Evolutionary conservation across 1,140 invertebrate species (phyloP), one percentile per base, ranked within the genome.

Genomic region (Physella acuta): DNA sequence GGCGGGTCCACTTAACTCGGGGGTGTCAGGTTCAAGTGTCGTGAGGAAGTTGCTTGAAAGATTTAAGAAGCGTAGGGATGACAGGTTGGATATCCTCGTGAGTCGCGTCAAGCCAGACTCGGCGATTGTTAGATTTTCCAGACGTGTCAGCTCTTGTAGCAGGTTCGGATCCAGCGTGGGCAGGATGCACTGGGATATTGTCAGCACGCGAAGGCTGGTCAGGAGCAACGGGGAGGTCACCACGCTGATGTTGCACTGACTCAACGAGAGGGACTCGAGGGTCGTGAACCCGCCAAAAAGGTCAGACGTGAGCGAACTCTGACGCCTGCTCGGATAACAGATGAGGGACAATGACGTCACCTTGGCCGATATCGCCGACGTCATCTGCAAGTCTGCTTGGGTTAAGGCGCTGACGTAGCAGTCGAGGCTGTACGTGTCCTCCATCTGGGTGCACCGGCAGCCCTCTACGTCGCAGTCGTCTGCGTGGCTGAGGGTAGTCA

Each of bases 401-500:
- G 60, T 44, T 8, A 62, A 20, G 14, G 60, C 37, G 11, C 3
- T 26, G n/a, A 62, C 36, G 28, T 39, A 62, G n/a, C 60, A 62
- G 20, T 1, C 44, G 36, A n/a, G n/a, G n/a, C n/a, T n/a, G n/a
- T n/a, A n/a, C n/a, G n/a, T n/a, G n/a, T n/a, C n/a, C n/a, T n/a
- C n/a, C n/a, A n/a, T n/a, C n/a, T n/a, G n/a, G n/a, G n/a, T n/a
- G n/a, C n/a, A 58, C 56, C n/a, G 28, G 30, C 56, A 58, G 20
- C n/a, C 30, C 17, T 34, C 36, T 30, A 58, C 36, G 1, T 11
- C 3, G 16, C 56, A 58, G 56, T 30, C n/a, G n/a, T n/a, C n/a
- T n/a, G n/a, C n/a, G n/a, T n/a, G n/a, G n/a, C n/a, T n/a, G n/a
- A n/a, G n/a, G n/a, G n/a, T n/a, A n/a, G n/a, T n/a, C n/a, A n/a